phyloP scores from a whole-genome alignment of 2,113 vertebrate species.

The Miniopterus natalensis region DNA sequence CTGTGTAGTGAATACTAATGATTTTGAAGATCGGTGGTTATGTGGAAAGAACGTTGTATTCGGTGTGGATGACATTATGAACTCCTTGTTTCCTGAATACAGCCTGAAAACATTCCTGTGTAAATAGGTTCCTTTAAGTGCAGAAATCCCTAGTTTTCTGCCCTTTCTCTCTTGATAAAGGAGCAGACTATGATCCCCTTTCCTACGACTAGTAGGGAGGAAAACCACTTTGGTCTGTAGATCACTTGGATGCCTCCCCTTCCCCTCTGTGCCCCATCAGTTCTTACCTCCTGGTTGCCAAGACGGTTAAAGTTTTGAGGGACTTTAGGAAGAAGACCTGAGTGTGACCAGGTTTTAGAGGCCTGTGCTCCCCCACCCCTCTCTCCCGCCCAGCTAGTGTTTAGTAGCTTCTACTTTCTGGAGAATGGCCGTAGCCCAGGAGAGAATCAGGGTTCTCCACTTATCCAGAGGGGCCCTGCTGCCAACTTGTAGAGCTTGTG shows the following conservation, averaged over 20 bases:
- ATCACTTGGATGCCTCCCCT: background rate
- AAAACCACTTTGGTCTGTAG: background rate
- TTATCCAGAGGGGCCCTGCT: background rate
- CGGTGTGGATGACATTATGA: background rate
- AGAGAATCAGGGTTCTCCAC: background rate
- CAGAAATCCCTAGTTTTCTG: background rate
- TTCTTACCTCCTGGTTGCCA: slow-evolving; percentile 9
- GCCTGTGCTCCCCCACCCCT: background rate
- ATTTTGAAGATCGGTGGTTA: background rate
- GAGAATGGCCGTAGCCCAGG: background rate
- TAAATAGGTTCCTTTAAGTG: background rate
- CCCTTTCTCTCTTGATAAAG: slow-evolving; percentile 1
- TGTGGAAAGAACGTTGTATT: background rate
- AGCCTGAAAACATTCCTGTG: background rate
- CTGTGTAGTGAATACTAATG: background rate
- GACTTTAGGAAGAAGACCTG: background rate
- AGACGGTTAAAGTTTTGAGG: background rate
- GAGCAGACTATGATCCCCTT: background rate
- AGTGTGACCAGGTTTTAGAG: background rate
- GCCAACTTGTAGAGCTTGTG: background rate
- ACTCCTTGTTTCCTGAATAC: background rate
- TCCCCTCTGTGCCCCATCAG: background rate
- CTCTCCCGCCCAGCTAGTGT: background rate
- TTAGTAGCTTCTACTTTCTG: background rate
- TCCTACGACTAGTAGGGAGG: background rate